Evolutionary conservation across 2,888 invertebrate genomes (phyloP).

Genomic region (Polydrusus cervinus): DNA sequence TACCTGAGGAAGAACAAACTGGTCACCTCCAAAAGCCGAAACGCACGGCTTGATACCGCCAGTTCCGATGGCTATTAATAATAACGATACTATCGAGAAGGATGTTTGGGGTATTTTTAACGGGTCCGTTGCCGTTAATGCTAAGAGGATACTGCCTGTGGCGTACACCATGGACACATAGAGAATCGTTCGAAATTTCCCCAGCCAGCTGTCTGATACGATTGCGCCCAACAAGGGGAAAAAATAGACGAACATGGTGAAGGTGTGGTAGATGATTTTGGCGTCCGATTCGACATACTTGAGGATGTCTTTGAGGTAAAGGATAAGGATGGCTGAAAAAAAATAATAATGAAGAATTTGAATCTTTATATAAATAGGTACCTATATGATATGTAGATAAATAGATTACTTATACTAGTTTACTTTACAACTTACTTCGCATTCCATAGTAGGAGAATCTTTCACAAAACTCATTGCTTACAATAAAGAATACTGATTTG

Average conservation of each 20-base stretch:
- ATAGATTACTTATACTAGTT: too few species aligned
- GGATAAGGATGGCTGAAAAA: slow-evolving; percentile 89
- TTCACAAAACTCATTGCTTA: slow-evolving; percentile 98
- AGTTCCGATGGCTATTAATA: slow-evolving; percentile 90
- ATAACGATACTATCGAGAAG: slow-evolving; percentile 76
- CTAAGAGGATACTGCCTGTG: slow-evolving; percentile 85
- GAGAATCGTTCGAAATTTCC: slow-evolving; percentile 92
- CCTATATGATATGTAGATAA: too few species aligned
- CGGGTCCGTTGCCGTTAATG: slow-evolving; percentile 79
- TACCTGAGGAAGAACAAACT: slow-evolving; percentile 84
- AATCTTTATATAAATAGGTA: too few species aligned
- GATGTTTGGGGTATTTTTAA: slow-evolving; percentile 74
- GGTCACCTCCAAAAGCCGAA: slow-evolving; percentile 96
- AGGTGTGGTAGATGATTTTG: slow-evolving; percentile 91
- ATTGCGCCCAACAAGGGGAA: slow-evolving; percentile 94
- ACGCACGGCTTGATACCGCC: slow-evolving; percentile 98
- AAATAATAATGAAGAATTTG: not conserved
- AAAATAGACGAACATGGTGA: slow-evolving; percentile 92
- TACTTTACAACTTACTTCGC: slow-evolving; percentile 83
- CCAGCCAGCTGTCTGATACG: slow-evolving; percentile 93
- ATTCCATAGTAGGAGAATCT: slow-evolving; percentile 98
- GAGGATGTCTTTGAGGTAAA: slow-evolving; percentile 89
- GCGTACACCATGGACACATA: slow-evolving; percentile 92
- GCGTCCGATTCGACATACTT: slow-evolving; percentile 82
- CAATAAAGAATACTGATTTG: slow-evolving; percentile 91